Evolutionary conservation across 2,888 invertebrate species (phyloP).

Genomic region (Heliothis peltigera): DNA sequence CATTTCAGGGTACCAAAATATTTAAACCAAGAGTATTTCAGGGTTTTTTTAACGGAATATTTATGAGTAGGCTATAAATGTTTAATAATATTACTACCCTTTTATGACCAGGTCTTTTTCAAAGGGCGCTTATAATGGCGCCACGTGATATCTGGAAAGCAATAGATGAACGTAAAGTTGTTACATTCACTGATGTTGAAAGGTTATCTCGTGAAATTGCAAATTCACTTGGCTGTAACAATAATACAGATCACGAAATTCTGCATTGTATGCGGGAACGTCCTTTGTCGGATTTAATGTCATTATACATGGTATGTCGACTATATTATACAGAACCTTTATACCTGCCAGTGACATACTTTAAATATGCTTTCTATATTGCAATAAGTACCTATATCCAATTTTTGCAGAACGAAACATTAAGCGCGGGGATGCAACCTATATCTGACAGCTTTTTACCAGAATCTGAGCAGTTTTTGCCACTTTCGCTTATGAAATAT

Average conservation of each 20-base stretch:
- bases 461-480: constrained; percentile 90
- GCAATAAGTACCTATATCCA: not conserved
- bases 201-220: constrained; percentile 89
- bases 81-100: not conserved
- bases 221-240: constrained; percentile 87
- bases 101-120: constrained; percentile 88
- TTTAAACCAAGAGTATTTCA: too few species aligned
- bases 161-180: constrained; percentile 68
- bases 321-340: constrained; percentile 2
- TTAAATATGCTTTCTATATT: not conserved
- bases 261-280: constrained; percentile 91
- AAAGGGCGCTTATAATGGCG: constrained; percentile 93
- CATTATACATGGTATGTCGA: constrained; percentile 78
- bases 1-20: too few species aligned
- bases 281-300: constrained; percentile 90
- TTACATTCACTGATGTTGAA: constrained; percentile 76
- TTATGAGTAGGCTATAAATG: not conserved
- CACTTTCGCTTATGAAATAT: constrained; percentile 87
- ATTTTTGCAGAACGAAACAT: constrained; percentile 88
- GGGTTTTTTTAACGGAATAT: too few species aligned
- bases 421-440: constrained; percentile 90
- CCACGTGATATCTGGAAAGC: constrained; percentile 84
- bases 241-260: constrained; percentile 86
- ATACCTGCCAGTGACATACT: constrained; percentile 6
- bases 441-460: constrained; percentile 91